phyloP scores from a whole-genome alignment of 2,113 vertebrate genomes.

The Cottus gobio region DNA sequence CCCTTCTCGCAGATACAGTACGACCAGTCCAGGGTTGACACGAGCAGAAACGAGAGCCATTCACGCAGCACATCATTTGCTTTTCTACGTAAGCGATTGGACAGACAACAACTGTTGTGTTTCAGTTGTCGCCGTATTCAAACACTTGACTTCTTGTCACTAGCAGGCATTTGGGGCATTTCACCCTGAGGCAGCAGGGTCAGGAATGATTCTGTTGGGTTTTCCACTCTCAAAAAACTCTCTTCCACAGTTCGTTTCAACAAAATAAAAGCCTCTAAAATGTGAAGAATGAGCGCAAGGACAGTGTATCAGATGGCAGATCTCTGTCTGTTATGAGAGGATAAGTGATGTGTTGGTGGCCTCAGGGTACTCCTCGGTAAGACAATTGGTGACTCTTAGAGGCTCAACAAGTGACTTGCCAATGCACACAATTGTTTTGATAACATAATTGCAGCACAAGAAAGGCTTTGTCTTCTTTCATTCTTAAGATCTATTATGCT shows the following conservation, averaged over 20 bases:
- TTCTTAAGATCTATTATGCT: slow-evolving; percentile 3
- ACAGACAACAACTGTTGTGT: neutral
- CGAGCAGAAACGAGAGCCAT: neutral
- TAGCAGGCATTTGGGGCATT: slow-evolving; percentile 41
- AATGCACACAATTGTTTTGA: slow-evolving; percentile 1
- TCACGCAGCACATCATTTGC: neutral
- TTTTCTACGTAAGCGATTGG: neutral
- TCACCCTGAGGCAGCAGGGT: slow-evolving; percentile 17
- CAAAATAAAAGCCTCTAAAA: slow-evolving; percentile 26
- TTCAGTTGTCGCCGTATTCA: neutral
- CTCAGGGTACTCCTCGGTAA: neutral
- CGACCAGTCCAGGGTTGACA: neutral
- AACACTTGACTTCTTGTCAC: neutral
- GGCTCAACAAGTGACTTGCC: neutral
- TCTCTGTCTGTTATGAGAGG: neutral
- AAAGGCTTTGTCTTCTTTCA: neutral
- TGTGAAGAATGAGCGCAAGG: slow-evolving; percentile 29
- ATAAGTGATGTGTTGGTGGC: neutral
- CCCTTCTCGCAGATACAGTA: neutral
- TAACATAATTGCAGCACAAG: slow-evolving; percentile 11
- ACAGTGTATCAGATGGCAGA: neutral
- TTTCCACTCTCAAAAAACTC: slow-evolving; percentile 21
- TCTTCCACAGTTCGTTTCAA: slow-evolving; percentile 13
- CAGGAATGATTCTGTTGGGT: slow-evolving; percentile 9
- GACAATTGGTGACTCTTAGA: neutral